phyloP scores from a whole-genome alignment of 2,113 vertebrate genomes.

The Lethenteron reissneri region DNA sequence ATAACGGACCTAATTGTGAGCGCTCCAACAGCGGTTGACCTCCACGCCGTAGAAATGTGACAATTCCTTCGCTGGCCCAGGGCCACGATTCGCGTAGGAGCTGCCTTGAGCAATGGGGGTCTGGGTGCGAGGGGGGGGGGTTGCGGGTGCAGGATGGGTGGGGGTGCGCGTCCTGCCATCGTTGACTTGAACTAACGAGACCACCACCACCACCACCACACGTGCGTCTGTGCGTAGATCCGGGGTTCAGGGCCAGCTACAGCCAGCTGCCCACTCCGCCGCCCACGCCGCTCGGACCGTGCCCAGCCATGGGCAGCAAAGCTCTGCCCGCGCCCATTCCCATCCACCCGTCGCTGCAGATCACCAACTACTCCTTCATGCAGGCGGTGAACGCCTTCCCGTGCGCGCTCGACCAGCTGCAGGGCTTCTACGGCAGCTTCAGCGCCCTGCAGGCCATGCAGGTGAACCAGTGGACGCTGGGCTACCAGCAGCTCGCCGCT shows the following conservation, averaged over 20 bases:
- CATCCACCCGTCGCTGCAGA: constrained; percentile 75
- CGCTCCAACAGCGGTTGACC: no score
- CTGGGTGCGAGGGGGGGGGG: no score
- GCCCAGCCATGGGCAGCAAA: constrained; percentile 61
- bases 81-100: no score
- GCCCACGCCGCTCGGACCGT: not conserved
- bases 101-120: no score
- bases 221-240: no score
- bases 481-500: constrained; percentile 30
- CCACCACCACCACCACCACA: no score
- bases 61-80: no score
- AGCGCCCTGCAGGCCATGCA: constrained; percentile 77
- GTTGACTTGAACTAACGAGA: no score
- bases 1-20: no score
- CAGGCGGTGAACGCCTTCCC: constrained; percentile 75
- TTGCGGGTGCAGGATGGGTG: no score
- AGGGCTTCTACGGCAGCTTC: constrained; percentile 61
- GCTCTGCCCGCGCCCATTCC: constrained; percentile 76
- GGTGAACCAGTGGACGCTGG: constrained; percentile 88
- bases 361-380: constrained; percentile 81
- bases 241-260: not conserved
- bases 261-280: not conserved
- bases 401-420: constrained; percentile 60
- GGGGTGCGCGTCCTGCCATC: no score
- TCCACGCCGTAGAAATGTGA: no score